These are phyloP conservation scores for Antheraea pernyi DNA, from an alignment of 1,140 invertebrate species.

Conservation along the genomic window DNA sequence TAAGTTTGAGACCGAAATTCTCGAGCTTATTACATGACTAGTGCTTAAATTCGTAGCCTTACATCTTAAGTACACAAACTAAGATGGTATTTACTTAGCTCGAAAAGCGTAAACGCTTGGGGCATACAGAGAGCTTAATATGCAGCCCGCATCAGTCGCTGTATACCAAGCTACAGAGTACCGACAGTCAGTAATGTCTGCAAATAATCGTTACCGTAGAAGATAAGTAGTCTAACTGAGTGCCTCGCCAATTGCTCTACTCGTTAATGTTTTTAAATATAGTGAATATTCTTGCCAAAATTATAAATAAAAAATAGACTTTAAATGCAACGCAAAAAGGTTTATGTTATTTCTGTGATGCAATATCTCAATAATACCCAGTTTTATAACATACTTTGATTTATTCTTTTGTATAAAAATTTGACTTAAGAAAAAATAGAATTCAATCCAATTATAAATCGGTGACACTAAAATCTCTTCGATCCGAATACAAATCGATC, in stretches of 20 bases:
- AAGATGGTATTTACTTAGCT: slow-evolving; percentile 5
- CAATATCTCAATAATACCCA: no score
- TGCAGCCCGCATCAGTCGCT: slow-evolving; percentile 15
- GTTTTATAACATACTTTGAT: no score
- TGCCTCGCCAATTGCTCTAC: slow-evolving; percentile 53
- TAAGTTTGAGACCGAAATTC: background rate
- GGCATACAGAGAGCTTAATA: slow-evolving; percentile 16
- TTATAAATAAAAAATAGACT: background rate
- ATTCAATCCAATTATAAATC: no score
- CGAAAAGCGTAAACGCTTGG: slow-evolving; percentile 13
- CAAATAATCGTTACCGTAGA: slow-evolving; percentile 66
- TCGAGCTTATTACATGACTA: background rate
- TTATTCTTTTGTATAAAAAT: no score
- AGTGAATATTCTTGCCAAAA: slow-evolving; percentile 6
- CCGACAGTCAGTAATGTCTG: slow-evolving; percentile 52
- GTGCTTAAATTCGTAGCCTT: background rate
- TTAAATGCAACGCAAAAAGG: no score
- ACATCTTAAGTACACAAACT: background rate
- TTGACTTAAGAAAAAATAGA: no score
- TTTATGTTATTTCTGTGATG: no score
- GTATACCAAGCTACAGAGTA: slow-evolving; percentile 33
- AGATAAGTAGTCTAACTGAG: slow-evolving; percentile 53
- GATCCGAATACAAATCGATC: no score
- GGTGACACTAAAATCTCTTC: no score
- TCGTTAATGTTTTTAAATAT: slow-evolving; percentile 47